Evolutionary conservation across 2,888 invertebrate genomes (phyloP), one percentile per base, ranked within the genome.

Genomic region (Carabus problematicus): DNA sequence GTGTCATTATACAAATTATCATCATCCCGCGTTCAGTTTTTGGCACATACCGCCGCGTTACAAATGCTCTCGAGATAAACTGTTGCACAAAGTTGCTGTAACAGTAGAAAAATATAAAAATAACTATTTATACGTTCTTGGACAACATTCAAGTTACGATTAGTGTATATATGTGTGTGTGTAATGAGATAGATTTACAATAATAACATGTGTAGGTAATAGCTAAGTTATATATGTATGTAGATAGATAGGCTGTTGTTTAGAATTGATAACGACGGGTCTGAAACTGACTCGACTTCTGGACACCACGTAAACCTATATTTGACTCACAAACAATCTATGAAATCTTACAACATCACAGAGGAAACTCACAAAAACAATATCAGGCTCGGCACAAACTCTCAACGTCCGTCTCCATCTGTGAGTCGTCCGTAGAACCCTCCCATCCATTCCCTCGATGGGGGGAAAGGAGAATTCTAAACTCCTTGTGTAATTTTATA

Each of bases 261-360:
- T 42, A 9, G 42, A 9, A 29, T 6, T 3, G 29, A 29, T 29
- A 29, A 6, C 29, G 29, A 29, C 29, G 29, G 29, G 29, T 29
- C 29, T 29, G 29, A 29, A 29, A 29, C 29, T 29, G 29, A 29
- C 29, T 29, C 6, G 29, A 29, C 29, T 29, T 29, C 6, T 6
- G 29, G 6, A 29, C n/a, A n/a, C 29, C 19, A 56, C 29, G 39
- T 29, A 54, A 56, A 39, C 56, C 29, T 56, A n/a, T 18, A 29
- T 1, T 29, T 29, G 29, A 29, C 29, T 39, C 59, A 56, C 69
- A 69, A 69, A 69, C 69, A 69, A 69, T 69, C 69, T 54, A 59
- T 56, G 60, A 69, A 61, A 69, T 69, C 69, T 69, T 69, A 61
- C 61, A 67, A 67, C 61, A 69, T 69, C 69, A 69, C 69, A 69